Evolutionary conservation across 2,113 vertebrate species (phyloP).

Genomic region (Pimephales promelas): DNA sequence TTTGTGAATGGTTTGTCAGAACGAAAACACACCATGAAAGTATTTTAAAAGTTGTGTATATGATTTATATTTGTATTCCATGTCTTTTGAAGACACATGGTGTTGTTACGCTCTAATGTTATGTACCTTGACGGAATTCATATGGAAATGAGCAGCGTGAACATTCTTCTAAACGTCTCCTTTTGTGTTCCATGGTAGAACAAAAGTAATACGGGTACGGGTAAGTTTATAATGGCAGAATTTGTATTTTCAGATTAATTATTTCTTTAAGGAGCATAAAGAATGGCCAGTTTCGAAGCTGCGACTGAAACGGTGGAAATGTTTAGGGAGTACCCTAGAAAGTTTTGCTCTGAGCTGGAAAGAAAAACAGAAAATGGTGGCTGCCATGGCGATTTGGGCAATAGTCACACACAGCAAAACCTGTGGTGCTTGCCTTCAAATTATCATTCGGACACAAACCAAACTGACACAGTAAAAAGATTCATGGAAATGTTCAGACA

Average conservation of each 20-base stretch:
- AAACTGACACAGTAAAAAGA: conserved; percentile 11
- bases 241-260: not conserved
- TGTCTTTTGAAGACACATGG: not conserved
- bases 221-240: not conserved
- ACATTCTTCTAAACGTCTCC: not conserved
- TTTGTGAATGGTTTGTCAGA: not conserved
- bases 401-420: not conserved
- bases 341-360: conserved; percentile 33
- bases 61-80: not conserved
- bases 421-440: conserved; percentile 29
- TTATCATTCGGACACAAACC: conserved; percentile 1
- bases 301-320: conserved; percentile 31
- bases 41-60: not conserved
- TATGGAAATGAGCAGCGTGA: not conserved
- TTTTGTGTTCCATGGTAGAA: not conserved
- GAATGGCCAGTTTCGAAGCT: conserved; percentile 22
- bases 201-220: not conserved
- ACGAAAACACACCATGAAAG: not conserved
- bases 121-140: not conserved
- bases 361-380: conserved; percentile 45
- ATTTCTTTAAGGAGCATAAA: not conserved
- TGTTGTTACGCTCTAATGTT: not conserved
- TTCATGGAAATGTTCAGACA: conserved; percentile 27
- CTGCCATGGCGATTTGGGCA: conserved; percentile 36
- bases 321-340: conserved; percentile 32